Base-by-base conservation (phyloP, 2,888 invertebrate species). In the Drosophila suboccidentalis region DNA sequence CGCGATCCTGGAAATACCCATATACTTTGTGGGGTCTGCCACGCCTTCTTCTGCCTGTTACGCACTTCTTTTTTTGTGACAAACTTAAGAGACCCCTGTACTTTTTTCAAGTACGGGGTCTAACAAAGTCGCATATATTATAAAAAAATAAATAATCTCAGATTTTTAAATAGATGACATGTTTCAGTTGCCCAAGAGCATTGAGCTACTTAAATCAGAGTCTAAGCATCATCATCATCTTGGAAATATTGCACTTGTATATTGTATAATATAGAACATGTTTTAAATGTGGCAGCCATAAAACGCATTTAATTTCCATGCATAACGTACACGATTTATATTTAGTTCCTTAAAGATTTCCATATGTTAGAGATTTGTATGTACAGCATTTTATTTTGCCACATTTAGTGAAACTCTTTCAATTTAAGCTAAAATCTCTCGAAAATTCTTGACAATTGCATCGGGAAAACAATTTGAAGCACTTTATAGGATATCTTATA, bases 341-440 rank as follows among this genome's bases (percentile, higher is more conserved):
- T 50, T 43, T 60, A 60, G 60, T 60, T 43, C 29, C 11, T 6
- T 6, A 50, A 60, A 60, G 41, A 50, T 43, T 50, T 43, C 60
- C 60, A 60, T 50, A 60, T 60, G 60, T 38, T 59, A 3, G 19
- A 32, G 26, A 57, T 57, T 26, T 32, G 10, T 57, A 36, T 49
- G 26, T 17, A 13, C 6, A 6, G 19, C 19, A 11, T 19, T 50
- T 41, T 39, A 41, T 41, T 29, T 32, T 41, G 49, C 46, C 26
- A 44, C 46, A 58, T 47, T 22, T 38, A 9, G 26, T 34, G 46
- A 22, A 50, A 49, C 36, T 17, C 17, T 59, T 41, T 19, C n/a
- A 9, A 29, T 29, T 39, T 3, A 41, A n/a, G 32, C 32, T 6
- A 9, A 22, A 4, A 22, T 22, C 22, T 39, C 15, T 15, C 15